Conservation (phyloP, 1,140 invertebrate genomes). For the Musca domestica region DNA sequence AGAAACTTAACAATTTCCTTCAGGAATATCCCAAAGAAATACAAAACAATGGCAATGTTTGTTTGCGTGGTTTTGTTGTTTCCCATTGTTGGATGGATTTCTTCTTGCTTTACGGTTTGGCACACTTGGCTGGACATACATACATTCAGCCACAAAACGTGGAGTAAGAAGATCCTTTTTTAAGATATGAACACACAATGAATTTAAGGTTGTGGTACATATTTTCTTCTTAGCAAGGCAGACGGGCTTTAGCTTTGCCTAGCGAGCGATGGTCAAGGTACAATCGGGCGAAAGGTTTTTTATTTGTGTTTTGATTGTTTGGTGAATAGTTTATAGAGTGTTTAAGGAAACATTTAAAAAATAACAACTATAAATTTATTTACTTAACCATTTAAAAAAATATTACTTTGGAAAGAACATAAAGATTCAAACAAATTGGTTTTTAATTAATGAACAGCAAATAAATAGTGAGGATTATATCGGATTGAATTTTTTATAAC, state of each 20-base stretch:
- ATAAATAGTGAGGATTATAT: too few relatives aligned
- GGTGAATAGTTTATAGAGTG: constrained; percentile 21
- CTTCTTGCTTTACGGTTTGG: background rate
- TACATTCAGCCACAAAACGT: background rate
- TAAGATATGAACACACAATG: constrained; percentile 19
- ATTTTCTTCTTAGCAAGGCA: background rate
- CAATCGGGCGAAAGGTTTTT: too few relatives aligned
- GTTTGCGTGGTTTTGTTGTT: background rate
- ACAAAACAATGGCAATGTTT: background rate
- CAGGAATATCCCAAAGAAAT: background rate
- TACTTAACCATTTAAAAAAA: constrained; percentile 5
- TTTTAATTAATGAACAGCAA: too few relatives aligned
- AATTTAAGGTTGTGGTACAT: background rate
- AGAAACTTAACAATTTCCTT: constrained; percentile 14
- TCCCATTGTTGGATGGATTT: background rate
- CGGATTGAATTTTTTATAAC: background rate
- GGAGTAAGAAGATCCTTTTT: constrained; percentile 14
- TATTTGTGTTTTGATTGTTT: constrained; percentile 22
- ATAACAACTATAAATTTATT: constrained; percentile 19
- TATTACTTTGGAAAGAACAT: background rate
- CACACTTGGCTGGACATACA: background rate
- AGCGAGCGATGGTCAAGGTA: background rate
- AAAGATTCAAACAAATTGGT: background rate
- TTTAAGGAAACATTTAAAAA: constrained; percentile 23
- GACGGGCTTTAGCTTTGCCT: background rate